Evolutionary conservation across 2,113 vertebrate species (phyloP).

Genomic region (Hucho hucho): DNA sequence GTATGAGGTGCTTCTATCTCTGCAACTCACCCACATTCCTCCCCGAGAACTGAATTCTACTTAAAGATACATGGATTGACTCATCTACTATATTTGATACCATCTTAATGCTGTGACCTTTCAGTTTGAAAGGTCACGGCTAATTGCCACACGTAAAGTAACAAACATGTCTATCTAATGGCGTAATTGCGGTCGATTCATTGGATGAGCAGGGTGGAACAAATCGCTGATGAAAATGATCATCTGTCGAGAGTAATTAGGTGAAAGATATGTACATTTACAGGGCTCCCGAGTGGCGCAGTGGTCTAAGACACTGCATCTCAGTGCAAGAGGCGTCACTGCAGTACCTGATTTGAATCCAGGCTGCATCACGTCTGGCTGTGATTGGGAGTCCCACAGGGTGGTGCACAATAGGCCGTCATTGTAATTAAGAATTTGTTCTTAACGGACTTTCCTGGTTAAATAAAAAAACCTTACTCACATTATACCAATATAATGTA

Average conservation of each 20-base stretch:
- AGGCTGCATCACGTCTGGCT: no score
- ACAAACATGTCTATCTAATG: constrained; percentile 66
- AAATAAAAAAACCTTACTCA: not conserved
- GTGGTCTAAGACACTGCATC: no score
- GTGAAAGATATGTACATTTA: constrained; percentile 40
- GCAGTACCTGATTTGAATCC: no score
- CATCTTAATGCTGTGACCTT: constrained; percentile 71
- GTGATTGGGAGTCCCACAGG: no score
- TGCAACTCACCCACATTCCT: not conserved
- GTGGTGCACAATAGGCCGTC: no score
- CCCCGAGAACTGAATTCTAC: not conserved
- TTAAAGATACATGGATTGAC: constrained; percentile 6
- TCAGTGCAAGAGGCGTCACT: no score
- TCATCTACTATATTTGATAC: constrained; percentile 67
- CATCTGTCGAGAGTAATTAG: constrained; percentile 71
- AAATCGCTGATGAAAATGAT: constrained; percentile 70
- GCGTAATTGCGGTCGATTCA: constrained; percentile 63
- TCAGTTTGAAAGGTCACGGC: constrained; percentile 65
- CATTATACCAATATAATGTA: constrained; percentile 30
- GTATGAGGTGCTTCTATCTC: not conserved
- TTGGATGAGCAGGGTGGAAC: constrained; percentile 63
- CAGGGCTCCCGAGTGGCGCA: no score
- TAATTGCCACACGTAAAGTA: constrained; percentile 68
- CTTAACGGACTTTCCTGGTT: no score
- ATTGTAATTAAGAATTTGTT: no score